Evolutionary conservation across 2,797 vertebrate genomes (phyloP).

Genomic region (Cheirogaleus major): DNA sequence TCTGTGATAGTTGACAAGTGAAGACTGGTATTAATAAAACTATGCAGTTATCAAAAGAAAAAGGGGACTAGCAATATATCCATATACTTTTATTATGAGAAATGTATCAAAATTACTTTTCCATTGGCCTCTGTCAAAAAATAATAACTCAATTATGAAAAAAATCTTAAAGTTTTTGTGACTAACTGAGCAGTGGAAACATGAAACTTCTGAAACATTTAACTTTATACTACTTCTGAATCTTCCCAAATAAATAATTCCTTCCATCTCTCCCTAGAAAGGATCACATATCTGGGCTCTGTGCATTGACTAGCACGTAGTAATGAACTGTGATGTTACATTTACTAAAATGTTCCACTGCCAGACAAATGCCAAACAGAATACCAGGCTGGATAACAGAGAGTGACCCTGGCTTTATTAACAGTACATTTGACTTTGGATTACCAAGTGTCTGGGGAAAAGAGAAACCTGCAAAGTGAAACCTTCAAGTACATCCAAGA

Average conservation of each 20-base stretch:
- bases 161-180: background rate
- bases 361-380: background rate
- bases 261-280: background rate
- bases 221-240: background rate
- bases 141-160: constrained; percentile 56
- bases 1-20: constrained; percentile 53
- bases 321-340: background rate
- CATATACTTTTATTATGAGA: constrained; percentile 26
- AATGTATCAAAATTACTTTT: constrained; percentile 70
- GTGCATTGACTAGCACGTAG: background rate
- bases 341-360: background rate
- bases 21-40: constrained; percentile 16
- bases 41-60: constrained; percentile 34
- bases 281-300: background rate
- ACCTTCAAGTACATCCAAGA: background rate
- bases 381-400: background rate
- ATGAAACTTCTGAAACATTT: constrained; percentile 27
- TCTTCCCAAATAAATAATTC: background rate
- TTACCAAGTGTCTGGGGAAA: background rate
- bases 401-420: background rate
- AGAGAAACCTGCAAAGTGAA: background rate
- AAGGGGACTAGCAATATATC: background rate
- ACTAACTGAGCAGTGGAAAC: constrained; percentile 24
- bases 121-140: constrained; percentile 51
- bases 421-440: background rate